A percentile compares a stretch with the other conserved stretches of the same genome.
Conservation (phyloP, 2,888 invertebrate genomes). For the Argyresthia albistria region DNA sequence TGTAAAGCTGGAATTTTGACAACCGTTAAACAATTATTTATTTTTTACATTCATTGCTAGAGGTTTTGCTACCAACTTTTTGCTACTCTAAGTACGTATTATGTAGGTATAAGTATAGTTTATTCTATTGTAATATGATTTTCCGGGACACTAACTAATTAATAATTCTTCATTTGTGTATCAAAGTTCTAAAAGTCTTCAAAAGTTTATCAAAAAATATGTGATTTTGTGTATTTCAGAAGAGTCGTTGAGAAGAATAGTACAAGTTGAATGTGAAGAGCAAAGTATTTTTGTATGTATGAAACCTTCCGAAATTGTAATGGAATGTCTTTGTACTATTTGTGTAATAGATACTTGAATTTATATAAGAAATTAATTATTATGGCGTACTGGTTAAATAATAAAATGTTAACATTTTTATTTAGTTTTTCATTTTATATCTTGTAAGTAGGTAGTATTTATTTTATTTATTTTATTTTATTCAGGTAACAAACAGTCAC, state of each 20-base stretch:
- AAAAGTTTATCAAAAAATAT: neutral
- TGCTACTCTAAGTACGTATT: too few relatives aligned
- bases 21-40: too few relatives aligned
- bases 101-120: too few relatives aligned
- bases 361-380: slow-evolving; percentile 42
- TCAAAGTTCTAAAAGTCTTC: neutral
- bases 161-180: neutral
- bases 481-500: too few relatives aligned
- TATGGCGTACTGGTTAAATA: slow-evolving; percentile 53
- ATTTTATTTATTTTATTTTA: too few relatives aligned
- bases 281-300: neutral
- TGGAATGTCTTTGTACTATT: slow-evolving; percentile 9
- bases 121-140: too few relatives aligned
- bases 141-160: too few relatives aligned
- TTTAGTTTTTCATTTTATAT: too few relatives aligned
- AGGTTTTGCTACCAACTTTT: too few relatives aligned
- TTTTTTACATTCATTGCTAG: too few relatives aligned
- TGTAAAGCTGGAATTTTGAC: too few relatives aligned
- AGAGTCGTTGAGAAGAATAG: neutral
- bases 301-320: slow-evolving; percentile 23
- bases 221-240: neutral
- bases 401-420: slow-evolving; percentile 65
- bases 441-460: too few relatives aligned
- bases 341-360: slow-evolving; percentile 25
- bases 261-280: slow-evolving; percentile 9